Percentiles rank a stretch among this genome's conserved stretches.
phyloP scores from a whole-genome alignment of 2,888 invertebrate genomes.

The Heliconius aoede region DNA sequence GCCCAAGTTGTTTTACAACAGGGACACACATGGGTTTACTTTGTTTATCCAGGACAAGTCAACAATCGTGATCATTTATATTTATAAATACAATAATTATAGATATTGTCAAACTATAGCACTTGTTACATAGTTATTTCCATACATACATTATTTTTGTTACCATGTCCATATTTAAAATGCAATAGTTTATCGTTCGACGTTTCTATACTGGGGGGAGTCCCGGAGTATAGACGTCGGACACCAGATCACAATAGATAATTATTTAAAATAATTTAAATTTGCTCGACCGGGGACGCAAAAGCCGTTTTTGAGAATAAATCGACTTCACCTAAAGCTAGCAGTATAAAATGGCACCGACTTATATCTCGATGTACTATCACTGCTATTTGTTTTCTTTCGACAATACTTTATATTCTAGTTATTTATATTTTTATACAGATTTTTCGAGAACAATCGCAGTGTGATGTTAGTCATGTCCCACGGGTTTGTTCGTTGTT shows the following conservation, averaged over 20 bases:
- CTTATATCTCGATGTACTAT: slow-evolving; percentile 47
- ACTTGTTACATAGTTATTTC: slow-evolving; percentile 79
- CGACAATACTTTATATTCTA: slow-evolving; percentile 49
- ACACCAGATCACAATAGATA: slow-evolving; percentile 78
- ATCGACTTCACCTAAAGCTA: slow-evolving; percentile 62
- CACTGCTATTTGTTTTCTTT: slow-evolving; percentile 47
- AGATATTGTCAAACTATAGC: slow-evolving; percentile 77
- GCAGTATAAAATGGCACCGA: slow-evolving; percentile 49
- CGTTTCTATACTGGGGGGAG: slow-evolving; percentile 50
- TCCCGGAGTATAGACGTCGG: slow-evolving; percentile 47
- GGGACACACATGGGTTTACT: slow-evolving; percentile 45
- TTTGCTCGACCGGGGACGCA: slow-evolving; percentile 70
- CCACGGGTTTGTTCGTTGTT: slow-evolving; percentile 46
- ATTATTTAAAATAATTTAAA: slow-evolving; percentile 72
- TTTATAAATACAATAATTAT: slow-evolving; percentile 62
- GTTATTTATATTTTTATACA: slow-evolving; percentile 49
- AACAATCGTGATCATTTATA: slow-evolving; percentile 59
- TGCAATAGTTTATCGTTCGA: slow-evolving; percentile 76
- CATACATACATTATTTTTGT: slow-evolving; percentile 81
- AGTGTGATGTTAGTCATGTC: slow-evolving; percentile 36
- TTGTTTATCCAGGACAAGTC: slow-evolving; percentile 55
- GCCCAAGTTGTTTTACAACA: slow-evolving; percentile 41
- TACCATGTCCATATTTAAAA: slow-evolving; percentile 81
- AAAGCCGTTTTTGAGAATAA: slow-evolving; percentile 65
- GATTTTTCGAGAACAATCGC: slow-evolving; percentile 45